phyloP scores from a whole-genome alignment of 2,888 invertebrate genomes.

The Ommatoiulus sabulosus region DNA sequence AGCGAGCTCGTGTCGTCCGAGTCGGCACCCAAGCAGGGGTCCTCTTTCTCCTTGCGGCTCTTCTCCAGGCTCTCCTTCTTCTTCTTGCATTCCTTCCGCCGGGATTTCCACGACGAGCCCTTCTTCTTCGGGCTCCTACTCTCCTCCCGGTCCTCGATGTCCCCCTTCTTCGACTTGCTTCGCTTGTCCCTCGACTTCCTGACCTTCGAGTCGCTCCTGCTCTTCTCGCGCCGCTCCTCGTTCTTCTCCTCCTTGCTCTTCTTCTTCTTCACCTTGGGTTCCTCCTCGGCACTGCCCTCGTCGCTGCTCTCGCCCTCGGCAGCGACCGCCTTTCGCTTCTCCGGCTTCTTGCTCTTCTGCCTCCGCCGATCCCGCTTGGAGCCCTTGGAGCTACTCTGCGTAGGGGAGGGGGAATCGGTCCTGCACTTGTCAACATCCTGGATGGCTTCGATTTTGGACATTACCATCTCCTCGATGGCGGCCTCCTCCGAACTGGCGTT shows the following conservation, averaged over 20 bases:
- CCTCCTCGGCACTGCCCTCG: slow-evolving; percentile 58
- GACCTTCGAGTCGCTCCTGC: slow-evolving; percentile 69
- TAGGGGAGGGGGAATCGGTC: neutral
- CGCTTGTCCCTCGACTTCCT: slow-evolving; percentile 72
- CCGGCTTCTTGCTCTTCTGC: slow-evolving; percentile 50
- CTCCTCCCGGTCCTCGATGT: slow-evolving; percentile 57
- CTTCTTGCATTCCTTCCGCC: slow-evolving; percentile 54
- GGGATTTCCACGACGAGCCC: slow-evolving; percentile 27
- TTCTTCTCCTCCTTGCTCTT: slow-evolving; percentile 56
- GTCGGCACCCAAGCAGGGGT: neutral
- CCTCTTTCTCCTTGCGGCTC: slow-evolving; percentile 1
- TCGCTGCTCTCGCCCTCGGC: slow-evolving; percentile 54
- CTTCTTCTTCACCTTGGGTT: slow-evolving; percentile 61
- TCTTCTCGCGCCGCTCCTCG: slow-evolving; percentile 63
- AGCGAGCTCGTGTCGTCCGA: slow-evolving; percentile 56
- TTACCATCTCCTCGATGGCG: slow-evolving; percentile 18
- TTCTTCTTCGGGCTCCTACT: slow-evolving; percentile 44
- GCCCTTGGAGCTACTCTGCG: neutral
- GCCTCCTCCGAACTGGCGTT: neutral
- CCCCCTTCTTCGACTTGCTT: slow-evolving; percentile 61
- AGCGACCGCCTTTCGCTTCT: slow-evolving; percentile 54
- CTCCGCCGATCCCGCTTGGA: slow-evolving; percentile 50
- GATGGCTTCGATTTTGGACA: slow-evolving; percentile 51
- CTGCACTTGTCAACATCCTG: slow-evolving; percentile 10
- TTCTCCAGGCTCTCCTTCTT: slow-evolving; percentile 54